Conservation (phyloP, 2,888 invertebrate genomes). For the Subacronicta megacephala region DNA sequence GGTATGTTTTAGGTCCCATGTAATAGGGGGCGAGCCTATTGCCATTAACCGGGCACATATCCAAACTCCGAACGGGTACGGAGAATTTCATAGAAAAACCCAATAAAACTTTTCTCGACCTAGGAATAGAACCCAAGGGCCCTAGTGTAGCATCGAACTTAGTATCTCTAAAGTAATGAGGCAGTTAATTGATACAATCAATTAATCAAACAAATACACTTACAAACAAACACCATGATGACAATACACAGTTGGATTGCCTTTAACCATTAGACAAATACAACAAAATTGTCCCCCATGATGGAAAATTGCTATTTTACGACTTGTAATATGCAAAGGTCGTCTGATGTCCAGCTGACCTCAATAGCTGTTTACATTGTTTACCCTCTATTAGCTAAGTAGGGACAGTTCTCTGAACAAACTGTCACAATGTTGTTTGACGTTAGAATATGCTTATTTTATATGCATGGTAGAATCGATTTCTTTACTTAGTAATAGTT, state of each 20-base stretch:
- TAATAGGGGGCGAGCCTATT: too few relatives aligned
- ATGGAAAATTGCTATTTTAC: slow-evolving; percentile 26
- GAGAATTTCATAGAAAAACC: too few relatives aligned
- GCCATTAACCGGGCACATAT: too few relatives aligned
- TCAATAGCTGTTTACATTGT: slow-evolving; percentile 35
- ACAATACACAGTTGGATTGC: neutral
- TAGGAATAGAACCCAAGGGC: too few relatives aligned
- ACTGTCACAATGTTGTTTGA: slow-evolving; percentile 36
- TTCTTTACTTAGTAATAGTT: neutral
- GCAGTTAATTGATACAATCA: too few relatives aligned
- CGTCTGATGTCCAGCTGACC: slow-evolving; percentile 21
- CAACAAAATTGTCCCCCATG: slow-evolving; percentile 5
- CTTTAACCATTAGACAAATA: slow-evolving; percentile 16
- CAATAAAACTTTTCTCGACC: too few relatives aligned
- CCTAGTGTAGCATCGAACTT: too few relatives aligned
- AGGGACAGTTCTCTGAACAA: slow-evolving; percentile 22
- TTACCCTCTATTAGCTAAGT: slow-evolving; percentile 11
- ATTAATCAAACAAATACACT: too few relatives aligned
- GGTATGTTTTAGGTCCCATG: too few relatives aligned
- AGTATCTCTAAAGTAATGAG: too few relatives aligned
- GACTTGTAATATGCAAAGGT: slow-evolving; percentile 16
- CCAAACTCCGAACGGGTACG: too few relatives aligned
- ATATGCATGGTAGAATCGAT: slow-evolving; percentile 46
- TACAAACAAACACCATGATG: neutral
- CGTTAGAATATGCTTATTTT: slow-evolving; percentile 24